Conservation (phyloP, 2,797 vertebrate genomes). For the Girardinus metallicus region DNA sequence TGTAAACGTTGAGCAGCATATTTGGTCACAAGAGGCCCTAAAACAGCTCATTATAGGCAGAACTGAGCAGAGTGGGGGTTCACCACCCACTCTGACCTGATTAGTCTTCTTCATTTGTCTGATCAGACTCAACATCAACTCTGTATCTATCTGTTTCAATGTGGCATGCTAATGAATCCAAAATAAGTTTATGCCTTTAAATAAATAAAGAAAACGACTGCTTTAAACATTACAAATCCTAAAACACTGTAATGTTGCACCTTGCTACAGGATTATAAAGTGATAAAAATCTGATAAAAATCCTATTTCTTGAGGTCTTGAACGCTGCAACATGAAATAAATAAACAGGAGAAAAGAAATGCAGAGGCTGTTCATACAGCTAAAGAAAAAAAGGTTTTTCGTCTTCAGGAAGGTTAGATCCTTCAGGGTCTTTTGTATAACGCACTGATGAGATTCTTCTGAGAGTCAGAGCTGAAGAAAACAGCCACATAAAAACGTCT, state of each 20-base stretch:
- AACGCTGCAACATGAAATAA: not conserved
- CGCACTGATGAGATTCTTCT: not conserved
- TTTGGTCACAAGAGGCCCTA: too few species aligned
- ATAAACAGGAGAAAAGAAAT: not conserved
- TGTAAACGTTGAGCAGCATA: too few species aligned
- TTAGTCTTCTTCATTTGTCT: not conserved
- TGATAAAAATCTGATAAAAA: not conserved
- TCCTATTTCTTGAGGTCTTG: not conserved
- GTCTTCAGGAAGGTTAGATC: not conserved
- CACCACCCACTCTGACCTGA: not conserved
- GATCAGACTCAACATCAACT: not conserved
- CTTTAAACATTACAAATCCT: slow-evolving; percentile 1
- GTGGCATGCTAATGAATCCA: not conserved
- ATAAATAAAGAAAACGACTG: not conserved
- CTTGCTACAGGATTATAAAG: not conserved
- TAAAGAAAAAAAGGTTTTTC: not conserved
- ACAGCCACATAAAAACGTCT: not conserved
- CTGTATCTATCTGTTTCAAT: not conserved
- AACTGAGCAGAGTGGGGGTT: too few species aligned
- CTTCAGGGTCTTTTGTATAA: not conserved
- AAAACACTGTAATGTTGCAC: not conserved
- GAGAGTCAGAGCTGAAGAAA: not conserved
- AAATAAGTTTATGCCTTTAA: not conserved
- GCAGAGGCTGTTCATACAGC: not conserved
- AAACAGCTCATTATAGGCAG: too few species aligned